Evolutionary conservation across 2,797 vertebrate species (phyloP).

Genomic region (Semotilus atromaculatus): DNA sequence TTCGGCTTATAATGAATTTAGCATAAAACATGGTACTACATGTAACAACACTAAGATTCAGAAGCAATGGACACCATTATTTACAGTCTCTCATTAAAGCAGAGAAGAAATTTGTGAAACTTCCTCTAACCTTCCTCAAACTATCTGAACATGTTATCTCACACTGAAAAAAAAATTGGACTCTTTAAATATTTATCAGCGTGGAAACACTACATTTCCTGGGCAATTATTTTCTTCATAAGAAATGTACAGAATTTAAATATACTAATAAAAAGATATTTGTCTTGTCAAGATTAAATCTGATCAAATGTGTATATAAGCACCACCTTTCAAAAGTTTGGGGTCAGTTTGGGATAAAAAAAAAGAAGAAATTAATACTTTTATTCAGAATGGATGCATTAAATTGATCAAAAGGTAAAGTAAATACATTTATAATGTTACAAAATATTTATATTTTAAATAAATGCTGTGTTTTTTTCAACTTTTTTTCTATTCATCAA

Average conservation of each 20-base stretch:
- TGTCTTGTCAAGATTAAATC: not conserved
- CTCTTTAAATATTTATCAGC: not conserved
- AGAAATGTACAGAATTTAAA: not conserved
- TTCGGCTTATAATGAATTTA: not conserved
- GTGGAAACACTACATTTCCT: not conserved
- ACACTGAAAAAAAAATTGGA: not conserved
- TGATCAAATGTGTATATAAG: not conserved
- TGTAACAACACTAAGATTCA: conserved; percentile 13
- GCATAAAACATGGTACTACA: conserved; percentile 8
- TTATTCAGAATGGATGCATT: not conserved
- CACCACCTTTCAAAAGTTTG: not conserved
- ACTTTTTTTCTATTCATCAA: not conserved
- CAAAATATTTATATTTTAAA: not conserved
- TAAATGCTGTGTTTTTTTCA: not conserved
- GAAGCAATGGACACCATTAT: conserved; percentile 29
- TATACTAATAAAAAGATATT: not conserved
- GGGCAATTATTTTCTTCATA: not conserved
- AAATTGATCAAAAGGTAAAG: not conserved
- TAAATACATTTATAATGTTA: not conserved
- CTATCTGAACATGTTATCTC: not conserved
- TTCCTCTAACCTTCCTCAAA: not conserved
- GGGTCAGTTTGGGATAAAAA: not conserved
- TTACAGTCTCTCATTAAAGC: conserved; percentile 26
- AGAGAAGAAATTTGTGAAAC: conserved; percentile 13
- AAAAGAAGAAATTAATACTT: not conserved